Evolutionary conservation across 1,140 invertebrate species (phyloP).

Genomic region (Lucilia cuprina): DNA sequence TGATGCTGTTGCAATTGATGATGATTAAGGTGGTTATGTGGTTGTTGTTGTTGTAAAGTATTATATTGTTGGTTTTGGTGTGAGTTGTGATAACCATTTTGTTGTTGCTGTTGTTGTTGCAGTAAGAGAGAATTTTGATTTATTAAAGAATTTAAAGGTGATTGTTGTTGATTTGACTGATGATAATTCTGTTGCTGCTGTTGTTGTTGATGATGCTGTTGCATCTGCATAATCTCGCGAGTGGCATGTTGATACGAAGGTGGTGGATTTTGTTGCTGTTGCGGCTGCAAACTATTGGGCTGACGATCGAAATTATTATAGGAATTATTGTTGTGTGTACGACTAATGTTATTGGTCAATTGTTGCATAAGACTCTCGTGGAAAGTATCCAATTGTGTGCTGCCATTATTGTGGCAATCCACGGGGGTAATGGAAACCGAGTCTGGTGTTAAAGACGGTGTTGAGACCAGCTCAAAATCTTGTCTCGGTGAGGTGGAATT

Average conservation of each 20-base stretch:
- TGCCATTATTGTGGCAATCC: constrained; percentile 64
- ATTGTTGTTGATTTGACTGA: constrained; percentile 49
- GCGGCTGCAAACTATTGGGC: constrained; percentile 44
- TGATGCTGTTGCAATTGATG: constrained; percentile 50
- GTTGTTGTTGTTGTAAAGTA: constrained; percentile 34
- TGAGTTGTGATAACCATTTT: constrained; percentile 27
- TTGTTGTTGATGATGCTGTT: constrained; percentile 57
- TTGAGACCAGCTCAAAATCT: constrained; percentile 64
- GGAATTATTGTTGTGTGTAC: constrained; percentile 46
- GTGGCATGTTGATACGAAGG: constrained; percentile 64
- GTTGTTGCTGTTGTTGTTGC: constrained; percentile 66
- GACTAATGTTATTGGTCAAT: constrained; percentile 65
- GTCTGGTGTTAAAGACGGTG: constrained; percentile 71
- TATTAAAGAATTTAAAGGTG: neutral
- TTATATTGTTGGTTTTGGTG: constrained; percentile 33
- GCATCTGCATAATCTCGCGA: constrained; percentile 65
- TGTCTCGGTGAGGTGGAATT: constrained; percentile 62
- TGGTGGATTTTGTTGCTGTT: constrained; percentile 48
- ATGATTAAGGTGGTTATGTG: constrained; percentile 43
- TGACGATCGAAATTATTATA: constrained; percentile 34
- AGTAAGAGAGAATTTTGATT: constrained; percentile 24
- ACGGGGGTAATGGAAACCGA: constrained; percentile 70
- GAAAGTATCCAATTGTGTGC: constrained; percentile 67
- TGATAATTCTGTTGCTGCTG: constrained; percentile 44
- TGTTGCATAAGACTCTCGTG: constrained; percentile 67